Base-by-base conservation (phyloP, 2,113 vertebrate genomes). In the Nycticebus coucang region DNA sequence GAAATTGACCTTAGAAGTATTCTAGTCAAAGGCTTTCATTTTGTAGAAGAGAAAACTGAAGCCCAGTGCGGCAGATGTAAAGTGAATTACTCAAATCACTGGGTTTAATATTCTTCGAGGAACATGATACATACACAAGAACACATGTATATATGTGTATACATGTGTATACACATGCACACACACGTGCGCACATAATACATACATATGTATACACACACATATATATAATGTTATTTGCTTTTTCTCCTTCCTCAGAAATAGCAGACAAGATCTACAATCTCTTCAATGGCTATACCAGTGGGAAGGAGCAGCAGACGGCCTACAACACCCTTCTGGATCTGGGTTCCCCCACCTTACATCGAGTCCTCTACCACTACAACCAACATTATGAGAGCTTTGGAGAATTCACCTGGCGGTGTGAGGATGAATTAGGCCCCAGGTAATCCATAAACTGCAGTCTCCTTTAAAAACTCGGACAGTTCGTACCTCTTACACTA, bases 251-350 rank as follows among this genome's bases (percentile, higher is more conserved):
- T 41, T 92, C 94, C 35, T 95, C 97, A 99, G 99, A 99, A 98
- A 99, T 99, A 94, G 99, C 99, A 13, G 99, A 99, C 97, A 99
- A 99, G 98, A 99, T 99, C 98, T 99, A 99, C 97, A 99, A 99
- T 95, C 99, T 99, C 97, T 99, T 99, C 98, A 99, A 99, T 0
- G 99, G 99, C 94, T 99, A 99, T 89, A 99, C 99, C 37, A 99
- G 99, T 0, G 99, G 99, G 59, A 99, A 99, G 96, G 99, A 99
- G 92, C 99, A 99, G 92, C 99, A 99, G 98, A 99, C 99, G 0
- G 99, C 99, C 79, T 99, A 99, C 98, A 99, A 99, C 97, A 99
- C 99, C 0, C 98, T 99, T 74, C 99, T 99, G 98, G 99, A 99
- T 89, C 98, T 99, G 97, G 99, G 99, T 0, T 99, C 99, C 3